Base-by-base conservation (phyloP, 2,797 vertebrate species). In the Avahi laniger region DNA sequence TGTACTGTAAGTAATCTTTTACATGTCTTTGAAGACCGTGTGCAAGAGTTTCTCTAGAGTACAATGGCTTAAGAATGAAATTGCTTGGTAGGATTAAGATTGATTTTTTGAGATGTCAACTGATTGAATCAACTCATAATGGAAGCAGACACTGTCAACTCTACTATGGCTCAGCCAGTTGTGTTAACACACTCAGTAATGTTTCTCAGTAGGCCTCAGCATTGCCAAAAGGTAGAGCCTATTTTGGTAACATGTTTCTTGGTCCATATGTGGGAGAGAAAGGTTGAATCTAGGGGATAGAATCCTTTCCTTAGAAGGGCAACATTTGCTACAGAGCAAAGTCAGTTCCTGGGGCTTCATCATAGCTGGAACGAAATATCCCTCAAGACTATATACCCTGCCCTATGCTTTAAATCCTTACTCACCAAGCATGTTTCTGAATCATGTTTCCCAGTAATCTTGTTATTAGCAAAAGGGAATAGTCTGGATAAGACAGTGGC, bases 71-170 rank as follows among this genome's bases (percentile, higher is more conserved):
- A 69, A 83, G 57, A 52, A 11, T 87, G 33, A 75, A 90, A 89
- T 93, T 89, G 43, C 75, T 80, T 35, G 43, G 17, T 93, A 93
- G 69, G 26, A 92, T 79, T 85, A 59, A 59, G 28, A 73, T 89
- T 85, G 38, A 26, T 82, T 67, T 79, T 46, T 72, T 76, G 52
- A 97, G 69, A 61, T 48, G 35, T 38, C 83, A 88, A 41, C 67
- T 88, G 76, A 92, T 84, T 95, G 79, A 93, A 82, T 83, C 84
- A 95, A 76, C 80, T 61, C 67, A 12, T 69, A 69, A 93, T 65
- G 41, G 57, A 96, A 91, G 57, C 63, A 94, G 54, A 91, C 28
- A 61, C 54, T 83, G 26, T 96, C 67, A 92, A 46, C 17, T 84
- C 35, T 38, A 43, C 38, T 73, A 54, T 72, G 46, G 30, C 15